Percentiles rank a stretch among this genome's conserved stretches.
phyloP scores from a whole-genome alignment of 2,888 invertebrate genomes.

The Yponomeuta malinellus region DNA sequence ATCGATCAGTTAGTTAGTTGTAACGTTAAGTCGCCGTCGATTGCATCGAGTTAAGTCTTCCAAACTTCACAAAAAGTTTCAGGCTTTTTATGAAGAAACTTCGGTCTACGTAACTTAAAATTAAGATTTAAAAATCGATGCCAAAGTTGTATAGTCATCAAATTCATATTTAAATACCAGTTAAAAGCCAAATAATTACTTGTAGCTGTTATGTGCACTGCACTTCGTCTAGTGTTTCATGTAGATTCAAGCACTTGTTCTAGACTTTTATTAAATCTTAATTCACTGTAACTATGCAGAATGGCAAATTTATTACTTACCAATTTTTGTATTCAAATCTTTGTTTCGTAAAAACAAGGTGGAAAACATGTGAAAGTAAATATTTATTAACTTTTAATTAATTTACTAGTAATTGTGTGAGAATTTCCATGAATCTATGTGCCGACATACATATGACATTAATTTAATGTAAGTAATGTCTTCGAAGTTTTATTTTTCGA shows the following conservation, averaged over 20 bases:
- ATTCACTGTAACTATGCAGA: not conserved
- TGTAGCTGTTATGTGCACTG: not conserved
- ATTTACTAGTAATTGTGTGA: too few relatives aligned
- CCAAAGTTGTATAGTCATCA: not conserved
- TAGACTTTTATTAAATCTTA: not conserved
- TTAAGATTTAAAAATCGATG: not conserved
- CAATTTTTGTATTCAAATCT: not conserved
- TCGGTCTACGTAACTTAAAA: not conserved
- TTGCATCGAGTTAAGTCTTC: conserved; percentile 40
- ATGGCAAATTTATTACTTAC: not conserved
- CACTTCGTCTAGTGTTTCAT: not conserved
- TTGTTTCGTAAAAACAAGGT: not conserved
- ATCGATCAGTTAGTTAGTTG: conserved; percentile 11
- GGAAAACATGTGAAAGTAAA: too few relatives aligned
- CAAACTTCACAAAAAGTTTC: conserved; percentile 25
- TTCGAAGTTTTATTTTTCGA: not conserved
- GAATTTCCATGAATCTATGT: too few relatives aligned
- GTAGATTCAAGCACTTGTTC: not conserved
- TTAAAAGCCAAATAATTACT: not conserved
- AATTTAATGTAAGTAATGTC: too few relatives aligned
- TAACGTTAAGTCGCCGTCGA: conserved; percentile 22
- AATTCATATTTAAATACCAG: not conserved
- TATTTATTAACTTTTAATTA: too few relatives aligned
- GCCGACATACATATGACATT: too few relatives aligned
- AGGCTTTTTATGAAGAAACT: not conserved